A percentile compares a stretch with the other conserved stretches of the same genome.
Evolutionary conservation across 2,888 invertebrate species (phyloP).

Genomic region (Timema cristinae): DNA sequence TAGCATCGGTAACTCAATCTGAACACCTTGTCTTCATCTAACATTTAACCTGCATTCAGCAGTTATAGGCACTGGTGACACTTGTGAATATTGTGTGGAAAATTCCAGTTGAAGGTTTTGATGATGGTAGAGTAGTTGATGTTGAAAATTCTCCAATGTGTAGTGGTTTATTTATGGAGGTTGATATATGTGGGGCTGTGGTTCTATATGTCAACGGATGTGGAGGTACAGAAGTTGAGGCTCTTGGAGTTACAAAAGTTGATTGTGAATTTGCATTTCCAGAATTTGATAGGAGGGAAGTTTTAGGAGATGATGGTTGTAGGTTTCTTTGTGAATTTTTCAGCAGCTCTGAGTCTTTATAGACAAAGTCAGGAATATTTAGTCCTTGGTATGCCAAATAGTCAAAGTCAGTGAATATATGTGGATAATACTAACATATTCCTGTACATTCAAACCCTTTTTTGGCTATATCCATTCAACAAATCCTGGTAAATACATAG

Average conservation of each 20-base stretch:
- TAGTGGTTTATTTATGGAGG: too few relatives aligned
- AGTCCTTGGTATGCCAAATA: neutral
- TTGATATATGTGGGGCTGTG: too few relatives aligned
- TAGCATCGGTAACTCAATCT: constrained; percentile 14
- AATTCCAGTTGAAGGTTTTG: neutral
- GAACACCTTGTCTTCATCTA: constrained; percentile 8
- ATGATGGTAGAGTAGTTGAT: too few relatives aligned
- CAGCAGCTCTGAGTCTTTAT: too few relatives aligned
- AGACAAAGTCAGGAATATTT: constrained; percentile 1
- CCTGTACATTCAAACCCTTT: constrained; percentile 19
- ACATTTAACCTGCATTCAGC: neutral
- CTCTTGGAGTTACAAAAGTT: too few relatives aligned
- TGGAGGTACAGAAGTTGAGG: too few relatives aligned
- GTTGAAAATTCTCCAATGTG: too few relatives aligned
- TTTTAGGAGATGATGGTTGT: too few relatives aligned
- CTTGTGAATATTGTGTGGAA: neutral
- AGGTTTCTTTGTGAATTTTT: too few relatives aligned
- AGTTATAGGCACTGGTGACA: neutral
- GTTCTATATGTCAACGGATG: too few relatives aligned
- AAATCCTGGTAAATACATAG: constrained; percentile 25
- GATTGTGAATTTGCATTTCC: too few relatives aligned
- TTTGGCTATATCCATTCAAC: constrained; percentile 24
- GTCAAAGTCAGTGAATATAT: constrained; percentile 19
- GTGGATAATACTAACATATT: constrained; percentile 14
- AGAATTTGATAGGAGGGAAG: too few relatives aligned